Percentiles rank a stretch among this genome's conserved stretches.
Conservation (phyloP, 2,797 vertebrate genomes). For the Luscinia megarhynchos region DNA sequence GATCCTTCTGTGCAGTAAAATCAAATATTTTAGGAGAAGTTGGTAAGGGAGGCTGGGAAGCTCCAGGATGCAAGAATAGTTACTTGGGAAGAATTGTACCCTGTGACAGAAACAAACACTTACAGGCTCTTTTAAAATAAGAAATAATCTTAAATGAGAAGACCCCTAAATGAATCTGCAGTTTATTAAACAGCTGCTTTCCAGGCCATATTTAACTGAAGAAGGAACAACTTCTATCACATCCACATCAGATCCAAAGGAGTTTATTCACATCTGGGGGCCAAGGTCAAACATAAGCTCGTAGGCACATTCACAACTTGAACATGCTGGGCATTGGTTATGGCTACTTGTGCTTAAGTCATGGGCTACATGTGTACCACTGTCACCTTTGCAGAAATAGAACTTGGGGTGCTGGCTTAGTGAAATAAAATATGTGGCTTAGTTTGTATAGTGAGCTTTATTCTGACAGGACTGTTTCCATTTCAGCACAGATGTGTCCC, state of each 20-base stretch:
- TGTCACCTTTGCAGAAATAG: background rate
- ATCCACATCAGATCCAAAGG: background rate
- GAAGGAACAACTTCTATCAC: background rate
- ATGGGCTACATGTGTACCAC: background rate
- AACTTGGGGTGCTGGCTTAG: background rate
- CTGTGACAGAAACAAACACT: background rate
- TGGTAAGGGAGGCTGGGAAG: background rate
- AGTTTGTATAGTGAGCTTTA: background rate
- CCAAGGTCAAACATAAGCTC: background rate
- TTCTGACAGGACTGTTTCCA: background rate
- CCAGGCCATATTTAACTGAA: background rate
- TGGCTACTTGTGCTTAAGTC: accelerated
- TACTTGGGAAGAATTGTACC: background rate
- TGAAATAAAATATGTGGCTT: background rate
- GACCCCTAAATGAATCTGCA: background rate
- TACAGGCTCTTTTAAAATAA: background rate
- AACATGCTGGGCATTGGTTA: background rate
- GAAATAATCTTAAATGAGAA: background rate
- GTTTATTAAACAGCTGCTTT: background rate
- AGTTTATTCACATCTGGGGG: background rate
- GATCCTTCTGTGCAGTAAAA: background rate
- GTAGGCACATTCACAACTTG: background rate
- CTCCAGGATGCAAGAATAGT: background rate
- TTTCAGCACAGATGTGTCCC: background rate
- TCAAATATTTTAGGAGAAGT: background rate